phyloP scores from a whole-genome alignment of 2,113 vertebrate genomes.

The Notarius lentiginosus region DNA sequence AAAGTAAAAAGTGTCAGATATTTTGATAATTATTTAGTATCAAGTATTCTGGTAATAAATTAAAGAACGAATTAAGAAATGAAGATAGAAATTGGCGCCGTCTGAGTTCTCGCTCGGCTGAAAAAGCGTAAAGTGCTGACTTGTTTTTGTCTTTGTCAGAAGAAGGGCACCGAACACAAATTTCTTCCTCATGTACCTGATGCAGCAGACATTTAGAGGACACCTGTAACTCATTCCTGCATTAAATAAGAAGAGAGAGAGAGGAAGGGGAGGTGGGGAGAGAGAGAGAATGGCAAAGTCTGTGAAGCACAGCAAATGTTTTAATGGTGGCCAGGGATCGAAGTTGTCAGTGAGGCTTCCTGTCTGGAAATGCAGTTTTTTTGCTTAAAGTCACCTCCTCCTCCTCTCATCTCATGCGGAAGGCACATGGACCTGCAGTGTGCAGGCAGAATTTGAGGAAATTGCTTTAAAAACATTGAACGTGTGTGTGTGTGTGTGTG shows the following conservation, averaged over 20 bases:
- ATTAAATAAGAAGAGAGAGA: slow-evolving; percentile 48
- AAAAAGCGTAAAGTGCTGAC: not conserved
- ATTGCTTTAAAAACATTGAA: slow-evolving; percentile 67
- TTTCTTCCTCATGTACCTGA: slow-evolving; percentile 41
- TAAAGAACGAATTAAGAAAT: not conserved
- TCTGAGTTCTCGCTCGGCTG: not conserved
- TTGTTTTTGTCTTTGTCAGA: not conserved
- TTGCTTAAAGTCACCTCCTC: slow-evolving; percentile 53
- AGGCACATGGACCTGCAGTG: slow-evolving; percentile 43
- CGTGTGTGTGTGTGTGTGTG: not conserved
- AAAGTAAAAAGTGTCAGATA: not conserved
- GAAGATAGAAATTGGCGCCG: not conserved
- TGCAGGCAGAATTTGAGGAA: slow-evolving; percentile 60
- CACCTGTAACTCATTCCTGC: slow-evolving; percentile 69
- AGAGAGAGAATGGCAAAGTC: slow-evolving; percentile 67
- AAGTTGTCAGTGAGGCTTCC: slow-evolving; percentile 73
- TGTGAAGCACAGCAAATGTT: slow-evolving; percentile 77
- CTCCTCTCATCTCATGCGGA: slow-evolving; percentile 50
- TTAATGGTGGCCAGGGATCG: slow-evolving; percentile 76
- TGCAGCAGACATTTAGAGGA: slow-evolving; percentile 64
- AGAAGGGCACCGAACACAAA: slow-evolving; percentile 13
- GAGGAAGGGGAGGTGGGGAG: not conserved
- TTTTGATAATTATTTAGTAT: not conserved
- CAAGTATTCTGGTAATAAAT: not conserved
- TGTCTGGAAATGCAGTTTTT: slow-evolving; percentile 71